Conservation (phyloP, 2,113 vertebrate species). For the Paramisgurnus dabryanus region DNA sequence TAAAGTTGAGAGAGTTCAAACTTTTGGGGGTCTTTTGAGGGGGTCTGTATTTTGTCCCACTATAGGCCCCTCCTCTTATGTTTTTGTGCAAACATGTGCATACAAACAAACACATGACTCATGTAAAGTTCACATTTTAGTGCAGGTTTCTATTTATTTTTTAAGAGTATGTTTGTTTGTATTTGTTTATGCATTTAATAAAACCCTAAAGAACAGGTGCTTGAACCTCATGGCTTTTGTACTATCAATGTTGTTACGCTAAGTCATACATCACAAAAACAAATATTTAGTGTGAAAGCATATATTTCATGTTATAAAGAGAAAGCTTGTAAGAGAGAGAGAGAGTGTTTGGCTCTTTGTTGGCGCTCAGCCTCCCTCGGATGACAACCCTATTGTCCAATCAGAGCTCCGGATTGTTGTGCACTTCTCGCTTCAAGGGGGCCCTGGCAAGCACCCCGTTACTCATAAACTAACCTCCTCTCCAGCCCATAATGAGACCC, state of each 20-base stretch:
- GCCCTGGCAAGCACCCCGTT: conserved; percentile 49
- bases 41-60: background rate
- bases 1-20: conserved; percentile 28
- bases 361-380: conserved; percentile 38
- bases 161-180: background rate
- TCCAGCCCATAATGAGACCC: conserved; percentile 25
- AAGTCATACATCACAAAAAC: background rate
- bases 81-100: background rate
- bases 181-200: background rate
- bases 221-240: background rate
- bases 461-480: conserved; percentile 21
- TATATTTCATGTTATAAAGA: background rate
- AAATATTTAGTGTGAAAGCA: background rate
- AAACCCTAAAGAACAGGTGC: background rate
- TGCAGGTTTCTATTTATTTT: background rate
- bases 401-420: conserved; percentile 44
- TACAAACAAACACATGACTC: background rate
- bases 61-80: too few relatives aligned
- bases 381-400: conserved; percentile 51
- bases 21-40: conserved; percentile 12
- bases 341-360: conserved; percentile 4
- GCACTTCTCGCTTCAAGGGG: conserved; percentile 48
- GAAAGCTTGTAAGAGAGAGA: background rate
- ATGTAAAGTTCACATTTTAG: background rate
- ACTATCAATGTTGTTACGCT: background rate